Conservation (phyloP, 2,888 invertebrate species). For the Podotricha telesiphe region DNA sequence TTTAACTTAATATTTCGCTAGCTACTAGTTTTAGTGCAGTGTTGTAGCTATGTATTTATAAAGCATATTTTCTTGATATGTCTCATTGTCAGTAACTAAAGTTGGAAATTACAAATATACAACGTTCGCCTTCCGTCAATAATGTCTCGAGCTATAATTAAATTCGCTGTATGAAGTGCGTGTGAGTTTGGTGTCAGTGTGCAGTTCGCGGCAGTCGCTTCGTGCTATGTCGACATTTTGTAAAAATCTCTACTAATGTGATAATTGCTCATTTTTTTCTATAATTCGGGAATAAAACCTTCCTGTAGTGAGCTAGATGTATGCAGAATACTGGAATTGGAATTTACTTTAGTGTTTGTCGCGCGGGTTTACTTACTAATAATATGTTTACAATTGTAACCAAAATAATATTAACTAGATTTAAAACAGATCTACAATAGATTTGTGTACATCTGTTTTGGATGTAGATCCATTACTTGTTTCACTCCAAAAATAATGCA, state of each 20-base stretch:
- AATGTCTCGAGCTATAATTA: background rate
- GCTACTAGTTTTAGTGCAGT: background rate
- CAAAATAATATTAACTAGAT: constrained; percentile 3
- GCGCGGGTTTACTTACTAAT: constrained; percentile 4
- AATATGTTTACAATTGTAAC: background rate
- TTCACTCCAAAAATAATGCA: background rate
- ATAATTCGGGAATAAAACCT: constrained; percentile 20
- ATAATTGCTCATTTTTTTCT: constrained; percentile 39
- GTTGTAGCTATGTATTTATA: background rate
- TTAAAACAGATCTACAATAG: background rate
- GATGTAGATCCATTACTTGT: too few relatives aligned
- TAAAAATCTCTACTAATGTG: constrained; percentile 34
- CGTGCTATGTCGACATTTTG: background rate
- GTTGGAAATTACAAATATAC: constrained; percentile 5
- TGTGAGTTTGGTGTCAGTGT: background rate
- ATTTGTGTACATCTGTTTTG: background rate
- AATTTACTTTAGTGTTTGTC: background rate
- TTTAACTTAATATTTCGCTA: background rate
- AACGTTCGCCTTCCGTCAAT: background rate
- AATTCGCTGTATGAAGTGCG: background rate
- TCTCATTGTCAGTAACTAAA: background rate
- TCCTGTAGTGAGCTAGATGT: constrained; percentile 25
- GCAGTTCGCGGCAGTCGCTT: background rate
- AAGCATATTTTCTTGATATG: constrained; percentile 8
- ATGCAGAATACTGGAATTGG: background rate